These are phyloP conservation scores for Diadegma fenestrale DNA, from an alignment of 2,888 invertebrate species.

Conservation along the genomic window DNA sequence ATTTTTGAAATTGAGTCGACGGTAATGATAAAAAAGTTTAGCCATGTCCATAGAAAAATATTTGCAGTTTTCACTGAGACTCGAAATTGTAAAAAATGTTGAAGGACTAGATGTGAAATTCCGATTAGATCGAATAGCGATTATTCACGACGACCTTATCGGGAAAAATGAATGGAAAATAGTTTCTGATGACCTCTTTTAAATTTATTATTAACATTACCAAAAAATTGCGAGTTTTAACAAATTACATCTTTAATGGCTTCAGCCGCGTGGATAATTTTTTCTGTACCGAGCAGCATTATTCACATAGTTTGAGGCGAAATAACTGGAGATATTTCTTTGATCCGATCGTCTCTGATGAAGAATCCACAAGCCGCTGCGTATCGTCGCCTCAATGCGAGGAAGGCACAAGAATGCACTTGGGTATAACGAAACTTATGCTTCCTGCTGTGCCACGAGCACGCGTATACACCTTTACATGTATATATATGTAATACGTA, in stretches of 20 bases:
- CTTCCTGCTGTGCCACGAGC: constrained; percentile 19
- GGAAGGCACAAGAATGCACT: constrained; percentile 36
- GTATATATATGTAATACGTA: neutral
- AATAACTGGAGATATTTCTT: neutral
- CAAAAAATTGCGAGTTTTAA: neutral
- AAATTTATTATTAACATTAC: neutral
- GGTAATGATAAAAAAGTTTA: no score
- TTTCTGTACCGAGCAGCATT: neutral
- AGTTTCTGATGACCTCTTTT: neutral
- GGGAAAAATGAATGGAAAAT: no score
- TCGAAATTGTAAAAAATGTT: no score
- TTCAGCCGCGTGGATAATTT: neutral
- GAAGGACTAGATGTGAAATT: no score
- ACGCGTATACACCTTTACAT: neutral
- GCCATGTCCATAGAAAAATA: no score
- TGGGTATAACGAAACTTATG: constrained; percentile 28
- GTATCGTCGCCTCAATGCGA: constrained; percentile 18
- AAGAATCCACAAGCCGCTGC: constrained; percentile 10
- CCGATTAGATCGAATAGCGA: no score
- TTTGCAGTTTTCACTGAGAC: no score
- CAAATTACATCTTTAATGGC: neutral
- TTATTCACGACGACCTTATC: no score
- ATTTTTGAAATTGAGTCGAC: no score
- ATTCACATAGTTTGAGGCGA: neutral
- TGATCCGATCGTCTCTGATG: neutral